Evolutionary conservation across 2,888 invertebrate species (phyloP), one percentile per base, ranked within the genome.

Genomic region (Ferrisia virgata): DNA sequence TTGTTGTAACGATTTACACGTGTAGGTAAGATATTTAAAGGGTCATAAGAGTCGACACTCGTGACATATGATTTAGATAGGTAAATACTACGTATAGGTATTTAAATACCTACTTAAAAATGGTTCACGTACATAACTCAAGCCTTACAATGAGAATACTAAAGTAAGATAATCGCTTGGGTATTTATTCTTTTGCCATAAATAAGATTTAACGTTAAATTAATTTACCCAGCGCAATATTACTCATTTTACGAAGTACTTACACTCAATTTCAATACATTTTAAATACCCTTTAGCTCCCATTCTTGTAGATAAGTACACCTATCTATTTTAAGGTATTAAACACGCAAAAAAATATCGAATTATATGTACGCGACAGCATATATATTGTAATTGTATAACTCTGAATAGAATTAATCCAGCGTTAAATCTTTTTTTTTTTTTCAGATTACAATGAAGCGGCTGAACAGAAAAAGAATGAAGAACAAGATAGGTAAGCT

Each of bases 381-480:
- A n/a, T n/a, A n/a, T n/a, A n/a, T n/a, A n/a, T 58, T 58, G 31
- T 28, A 18, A 9, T 4, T 25, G n/a, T 64, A 5, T 64, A 15
- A 64, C 28, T 13, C 4, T 28, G 8, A 13, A 28, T 43, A 43
- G n/a, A 13, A 43, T 13, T 28, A 64, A 64, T 28, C 15, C 64
- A 5, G 28, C 28, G 18, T 15, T 31, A 25, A 58, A 31, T 64
- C 28, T 64, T 25, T 15, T 64, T 28, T n/a, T n/a, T 28, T 64
- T n/a, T 80, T 80, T 25, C 31, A 80, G 80, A 80, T 33, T 53
- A 80, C 13, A 80, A 47, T 33, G 80, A 80, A n/a, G 47, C 53
- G 15, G 43, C 53, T 31, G 80, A 80, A n/a, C n/a, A 18, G 11
- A 43, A 53, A 11, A 43, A 18, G 18, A 31, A 53, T n/a, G 80